A percentile compares a stretch with the other conserved stretches of the same genome.
These are phyloP conservation scores for Leucoraja erinaceus DNA, from an alignment of 2,113 vertebrate genomes.

Conservation along the genomic window DNA sequence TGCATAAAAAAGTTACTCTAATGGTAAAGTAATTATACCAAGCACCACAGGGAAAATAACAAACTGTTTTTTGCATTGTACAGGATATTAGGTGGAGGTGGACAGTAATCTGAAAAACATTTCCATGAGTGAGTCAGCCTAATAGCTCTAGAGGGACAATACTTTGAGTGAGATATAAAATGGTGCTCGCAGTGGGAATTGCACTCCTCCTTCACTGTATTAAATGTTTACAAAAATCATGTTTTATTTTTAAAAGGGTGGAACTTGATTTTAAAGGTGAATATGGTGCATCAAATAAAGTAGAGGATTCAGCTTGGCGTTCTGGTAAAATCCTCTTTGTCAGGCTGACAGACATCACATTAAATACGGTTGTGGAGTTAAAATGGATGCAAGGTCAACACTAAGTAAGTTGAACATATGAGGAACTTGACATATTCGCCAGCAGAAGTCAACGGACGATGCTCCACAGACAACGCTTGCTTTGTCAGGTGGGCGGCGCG, in stretches of 20 bases:
- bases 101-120: conserved; percentile 6
- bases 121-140: not conserved
- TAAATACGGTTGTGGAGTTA: not conserved
- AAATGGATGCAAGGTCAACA: not conserved
- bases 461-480: too few relatives aligned
- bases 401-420: not conserved
- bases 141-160: not conserved
- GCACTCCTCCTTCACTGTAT: not conserved
- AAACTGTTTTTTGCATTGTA: not conserved
- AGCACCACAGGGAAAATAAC: not conserved
- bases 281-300: not conserved
- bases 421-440: not conserved
- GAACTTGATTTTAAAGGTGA: not conserved
- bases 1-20: not conserved
- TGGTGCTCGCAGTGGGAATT: not conserved
- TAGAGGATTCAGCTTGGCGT: not conserved
- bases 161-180: conserved; percentile 2
- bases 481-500: too few relatives aligned
- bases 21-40: not conserved
- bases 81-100: conserved; percentile 3
- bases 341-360: not conserved
- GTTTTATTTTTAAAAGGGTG: not conserved
- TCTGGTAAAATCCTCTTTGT: not conserved
- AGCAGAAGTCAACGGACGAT: not conserved
- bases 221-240: not conserved